phyloP scores from a whole-genome alignment of 2,797 vertebrate species.

The Limnodromus scolopaceus region DNA sequence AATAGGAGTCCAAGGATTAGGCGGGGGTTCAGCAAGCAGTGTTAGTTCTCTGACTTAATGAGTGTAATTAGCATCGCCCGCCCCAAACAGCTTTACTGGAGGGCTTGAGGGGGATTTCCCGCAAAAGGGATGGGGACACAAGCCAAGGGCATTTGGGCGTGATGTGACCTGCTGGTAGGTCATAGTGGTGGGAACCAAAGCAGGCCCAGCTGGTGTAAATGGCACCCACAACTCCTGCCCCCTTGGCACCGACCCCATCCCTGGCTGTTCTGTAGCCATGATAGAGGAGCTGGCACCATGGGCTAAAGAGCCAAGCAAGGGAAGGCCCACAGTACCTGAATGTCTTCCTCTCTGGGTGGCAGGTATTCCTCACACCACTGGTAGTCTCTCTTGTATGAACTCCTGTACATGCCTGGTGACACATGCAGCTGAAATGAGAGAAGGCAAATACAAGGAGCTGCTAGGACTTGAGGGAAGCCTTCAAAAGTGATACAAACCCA shows the following conservation, averaged over 20 bases:
- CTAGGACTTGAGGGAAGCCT: not conserved
- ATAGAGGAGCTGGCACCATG: not conserved
- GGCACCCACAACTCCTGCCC: not conserved
- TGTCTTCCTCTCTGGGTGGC: not conserved
- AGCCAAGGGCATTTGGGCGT: not conserved
- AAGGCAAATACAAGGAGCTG: not conserved
- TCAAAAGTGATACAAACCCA: not conserved
- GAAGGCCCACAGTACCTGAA: not conserved
- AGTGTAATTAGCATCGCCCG: slow-evolving; percentile 34
- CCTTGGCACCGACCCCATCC: accelerated
- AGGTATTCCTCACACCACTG: not conserved
- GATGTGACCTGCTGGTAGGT: not conserved
- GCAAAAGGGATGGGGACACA: not conserved
- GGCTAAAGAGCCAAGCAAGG: not conserved
- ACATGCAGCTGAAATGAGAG: slow-evolving; percentile 31
- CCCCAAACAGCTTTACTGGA: not conserved
- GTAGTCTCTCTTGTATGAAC: slow-evolving; percentile 43
- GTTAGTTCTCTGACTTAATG: slow-evolving; percentile 45
- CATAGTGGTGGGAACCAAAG: not conserved
- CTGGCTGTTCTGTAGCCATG: accelerated
- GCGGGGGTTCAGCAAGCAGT: not conserved
- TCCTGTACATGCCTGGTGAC: slow-evolving; percentile 52
- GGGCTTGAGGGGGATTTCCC: slow-evolving; percentile 2
- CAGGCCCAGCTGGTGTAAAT: accelerated
- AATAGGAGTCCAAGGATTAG: not conserved